phyloP scores from a whole-genome alignment of 1,140 invertebrate species.

The Sycophaga agraensis region DNA sequence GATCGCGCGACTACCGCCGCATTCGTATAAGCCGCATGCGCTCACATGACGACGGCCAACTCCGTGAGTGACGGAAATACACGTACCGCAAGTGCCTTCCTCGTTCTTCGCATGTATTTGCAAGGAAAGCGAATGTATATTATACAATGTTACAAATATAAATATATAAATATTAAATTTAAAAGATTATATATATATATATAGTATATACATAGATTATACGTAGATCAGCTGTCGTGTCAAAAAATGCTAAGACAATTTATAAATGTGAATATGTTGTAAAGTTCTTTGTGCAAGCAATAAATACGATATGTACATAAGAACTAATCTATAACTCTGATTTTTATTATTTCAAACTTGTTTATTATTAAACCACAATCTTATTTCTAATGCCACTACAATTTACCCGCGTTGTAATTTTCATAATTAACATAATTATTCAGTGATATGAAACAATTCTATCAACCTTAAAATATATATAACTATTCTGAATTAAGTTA shows the following conservation, averaged over 20 bases:
- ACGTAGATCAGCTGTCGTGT: constrained; percentile 4
- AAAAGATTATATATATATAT: constrained; percentile 25
- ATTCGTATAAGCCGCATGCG: not conserved
- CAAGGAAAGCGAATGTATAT: constrained; percentile 15
- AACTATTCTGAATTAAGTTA: too few species aligned
- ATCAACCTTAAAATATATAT: too few species aligned
- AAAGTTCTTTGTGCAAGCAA: constrained; percentile 42
- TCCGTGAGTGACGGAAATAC: constrained; percentile 3
- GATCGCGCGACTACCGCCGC: not conserved
- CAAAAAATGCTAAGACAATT: constrained; percentile 29
- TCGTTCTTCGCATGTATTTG: constrained; percentile 15
- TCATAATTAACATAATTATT: too few species aligned
- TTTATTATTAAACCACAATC: too few species aligned
- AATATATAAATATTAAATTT: constrained; percentile 24
- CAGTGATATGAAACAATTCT: too few species aligned
- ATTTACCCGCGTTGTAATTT: too few species aligned
- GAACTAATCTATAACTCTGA: constrained; percentile 14
- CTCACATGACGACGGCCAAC: not conserved
- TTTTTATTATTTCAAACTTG: too few species aligned
- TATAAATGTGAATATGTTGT: constrained; percentile 43
- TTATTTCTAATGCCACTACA: too few species aligned
- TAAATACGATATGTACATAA: constrained; percentile 39
- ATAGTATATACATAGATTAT: constrained; percentile 18
- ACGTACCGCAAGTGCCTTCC: constrained; percentile 23
- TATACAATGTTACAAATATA: constrained; percentile 24